Base-by-base conservation (phyloP, 2,888 invertebrate species). In the Erynnis tages region DNA sequence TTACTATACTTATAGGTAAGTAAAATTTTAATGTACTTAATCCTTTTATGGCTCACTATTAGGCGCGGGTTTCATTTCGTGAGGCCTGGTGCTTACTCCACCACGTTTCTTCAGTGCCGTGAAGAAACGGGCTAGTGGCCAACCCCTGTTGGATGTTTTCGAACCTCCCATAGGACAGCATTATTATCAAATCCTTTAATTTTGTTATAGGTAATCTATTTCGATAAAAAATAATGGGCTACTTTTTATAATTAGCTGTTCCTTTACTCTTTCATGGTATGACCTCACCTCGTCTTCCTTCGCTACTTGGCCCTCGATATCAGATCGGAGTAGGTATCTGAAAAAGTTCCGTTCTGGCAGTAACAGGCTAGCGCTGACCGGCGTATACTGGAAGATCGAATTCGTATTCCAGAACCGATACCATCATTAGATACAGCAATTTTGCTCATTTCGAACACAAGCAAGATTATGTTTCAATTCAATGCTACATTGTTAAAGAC, bases 371-470 rank as follows among this genome's bases (percentile, higher is more conserved):
- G 71, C 68, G 69, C 73, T 70, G 71, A 40, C 32, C 69, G 69
- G 65, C 67, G 27, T 8, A 63, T 62, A 75, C 79, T 82, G 82
- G 82, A 87, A 87, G 81, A 79, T 77, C 77, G 71, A 82, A 86
- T 88, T 84, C 79, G 81, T 87, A 88, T 88, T 88, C 88, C 79
- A 78, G 78, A 69, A 74, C 70, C 83, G 87, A 82, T 83, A 82
- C 77, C 70, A 80, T 84, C 86, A 85, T 87, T 87, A 86, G 84
- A 82, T 79, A 77, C 79, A 75, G 82, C 82, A 85, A 86, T 87
- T 86, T 88, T 84, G 82, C 79, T 83, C 77, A 73, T 76, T 84
- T 84, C 75, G 73, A 73, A 71, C 76, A 76, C 73, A 78, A n/a
- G n/a, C n/a, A n/a, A n/a, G n/a, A n/a, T n/a, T n/a, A n/a, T n/a